Conservation (phyloP, 1,140 invertebrate genomes). For the Chionoecetes opilio region DNA sequence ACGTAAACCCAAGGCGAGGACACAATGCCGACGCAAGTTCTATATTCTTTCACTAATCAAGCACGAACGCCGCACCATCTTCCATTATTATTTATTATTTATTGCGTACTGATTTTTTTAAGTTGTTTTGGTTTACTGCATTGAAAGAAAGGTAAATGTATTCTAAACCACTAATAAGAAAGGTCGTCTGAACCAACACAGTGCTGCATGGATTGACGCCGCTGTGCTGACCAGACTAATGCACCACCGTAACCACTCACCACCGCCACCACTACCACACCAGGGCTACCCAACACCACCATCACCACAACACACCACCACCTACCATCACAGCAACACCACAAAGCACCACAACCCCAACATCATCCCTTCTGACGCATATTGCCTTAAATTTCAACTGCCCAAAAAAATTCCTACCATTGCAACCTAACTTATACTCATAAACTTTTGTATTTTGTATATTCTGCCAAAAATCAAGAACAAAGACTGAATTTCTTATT, state of each 20-base stretch:
- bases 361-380: background rate
- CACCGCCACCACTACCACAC: background rate
- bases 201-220: slow-evolving; percentile 13
- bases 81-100: too few relatives aligned
- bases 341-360: background rate
- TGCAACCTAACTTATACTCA: background rate
- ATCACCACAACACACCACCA: background rate
- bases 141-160: background rate
- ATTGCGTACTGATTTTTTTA: background rate
- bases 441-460: too few relatives aligned
- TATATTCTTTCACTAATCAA: slow-evolving; percentile 7
- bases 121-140: background rate
- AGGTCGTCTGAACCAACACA: background rate
- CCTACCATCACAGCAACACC: background rate
- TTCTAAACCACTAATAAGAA: background rate
- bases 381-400: background rate
- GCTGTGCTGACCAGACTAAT: background rate
- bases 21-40: background rate
- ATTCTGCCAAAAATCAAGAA: too few relatives aligned
- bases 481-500: too few relatives aligned
- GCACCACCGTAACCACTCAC: slow-evolving; percentile 11
- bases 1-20: background rate
- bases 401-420: background rate
- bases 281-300: background rate
- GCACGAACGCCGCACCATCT: background rate